Conservation (phyloP, 1,140 invertebrate species). For the Heterodera schachtii region DNA sequence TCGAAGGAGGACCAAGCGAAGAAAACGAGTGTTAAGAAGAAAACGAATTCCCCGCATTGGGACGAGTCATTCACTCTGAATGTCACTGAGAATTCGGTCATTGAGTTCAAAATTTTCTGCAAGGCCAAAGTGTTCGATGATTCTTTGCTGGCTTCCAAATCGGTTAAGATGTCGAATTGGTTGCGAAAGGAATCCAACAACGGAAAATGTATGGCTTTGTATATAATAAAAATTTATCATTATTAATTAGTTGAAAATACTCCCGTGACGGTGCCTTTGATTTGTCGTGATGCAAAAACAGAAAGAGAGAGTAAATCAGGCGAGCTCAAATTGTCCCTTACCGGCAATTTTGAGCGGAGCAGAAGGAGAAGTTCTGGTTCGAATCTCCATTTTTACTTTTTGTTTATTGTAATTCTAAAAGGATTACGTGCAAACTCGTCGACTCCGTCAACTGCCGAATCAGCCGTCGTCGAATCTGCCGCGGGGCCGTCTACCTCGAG, state of each 20-base stretch:
- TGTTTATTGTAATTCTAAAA: slow-evolving; percentile 18
- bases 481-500: slow-evolving; percentile 48
- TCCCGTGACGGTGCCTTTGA: slow-evolving; percentile 47
- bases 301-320: slow-evolving; percentile 52
- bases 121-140: slow-evolving; percentile 62
- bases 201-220: slow-evolving; percentile 52
- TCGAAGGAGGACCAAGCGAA: slow-evolving; percentile 26
- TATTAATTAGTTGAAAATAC: slow-evolving; percentile 49
- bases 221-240: neutral
- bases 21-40: slow-evolving; percentile 56
- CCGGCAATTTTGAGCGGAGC: slow-evolving; percentile 47
- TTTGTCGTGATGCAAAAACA: slow-evolving; percentile 30
- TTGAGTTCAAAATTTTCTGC: slow-evolving; percentile 54
- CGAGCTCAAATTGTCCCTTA: slow-evolving; percentile 48
- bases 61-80: slow-evolving; percentile 51
- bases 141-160: slow-evolving; percentile 48
- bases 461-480: neutral
- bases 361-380: slow-evolving; percentile 47
- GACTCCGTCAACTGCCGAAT: slow-evolving; percentile 24
- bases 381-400: neutral
- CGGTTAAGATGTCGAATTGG: slow-evolving; percentile 49
- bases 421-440: slow-evolving; percentile 17
- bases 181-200: slow-evolving; percentile 58
- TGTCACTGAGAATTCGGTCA: slow-evolving; percentile 53
- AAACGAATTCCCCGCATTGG: slow-evolving; percentile 58